Evolutionary conservation across 2,888 invertebrate species (phyloP).

Genomic region (Ditylenchus weischeri): DNA sequence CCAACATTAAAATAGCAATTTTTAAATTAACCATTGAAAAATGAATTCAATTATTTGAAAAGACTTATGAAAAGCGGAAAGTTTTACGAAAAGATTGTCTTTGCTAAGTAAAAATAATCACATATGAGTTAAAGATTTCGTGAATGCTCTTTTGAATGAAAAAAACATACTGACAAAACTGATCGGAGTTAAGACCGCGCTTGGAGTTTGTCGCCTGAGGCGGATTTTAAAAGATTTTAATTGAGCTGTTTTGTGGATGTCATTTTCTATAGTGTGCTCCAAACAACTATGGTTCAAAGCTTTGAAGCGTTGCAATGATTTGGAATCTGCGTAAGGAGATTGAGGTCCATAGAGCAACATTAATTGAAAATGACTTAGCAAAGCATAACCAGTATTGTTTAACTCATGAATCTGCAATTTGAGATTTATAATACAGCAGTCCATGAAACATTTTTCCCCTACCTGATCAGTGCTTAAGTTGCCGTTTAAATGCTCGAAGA

Average conservation of each 20-base stretch:
- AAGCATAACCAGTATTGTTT: conserved; percentile 46
- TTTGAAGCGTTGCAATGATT: conserved; percentile 15
- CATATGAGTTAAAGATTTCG: no score
- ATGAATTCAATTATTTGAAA: no score
- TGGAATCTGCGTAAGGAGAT: conserved; percentile 40
- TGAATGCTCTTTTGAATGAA: no score
- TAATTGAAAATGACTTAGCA: conserved; percentile 46
- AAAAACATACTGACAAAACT: no score
- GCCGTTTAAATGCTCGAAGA: conserved; percentile 47
- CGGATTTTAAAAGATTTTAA: conserved; percentile 31
- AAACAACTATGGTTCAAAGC: not conserved
- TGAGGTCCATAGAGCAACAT: conserved; percentile 48
- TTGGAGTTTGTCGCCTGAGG: not conserved
- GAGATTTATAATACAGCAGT: no score
- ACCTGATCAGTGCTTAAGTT: conserved; percentile 50
- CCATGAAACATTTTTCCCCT: not conserved
- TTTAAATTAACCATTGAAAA: no score
- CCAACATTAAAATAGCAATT: no score
- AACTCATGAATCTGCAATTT: conserved; percentile 37
- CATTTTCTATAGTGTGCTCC: not conserved
- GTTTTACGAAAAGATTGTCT: no score
- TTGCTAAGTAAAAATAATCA: no score
- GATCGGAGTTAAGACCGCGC: not conserved
- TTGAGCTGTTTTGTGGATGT: conserved; percentile 34
- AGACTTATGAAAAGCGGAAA: no score